A percentile compares a stretch with the other conserved stretches of the same genome.
Evolutionary conservation across 2,888 invertebrate species (phyloP).

Genomic region (Cephus spinipes): DNA sequence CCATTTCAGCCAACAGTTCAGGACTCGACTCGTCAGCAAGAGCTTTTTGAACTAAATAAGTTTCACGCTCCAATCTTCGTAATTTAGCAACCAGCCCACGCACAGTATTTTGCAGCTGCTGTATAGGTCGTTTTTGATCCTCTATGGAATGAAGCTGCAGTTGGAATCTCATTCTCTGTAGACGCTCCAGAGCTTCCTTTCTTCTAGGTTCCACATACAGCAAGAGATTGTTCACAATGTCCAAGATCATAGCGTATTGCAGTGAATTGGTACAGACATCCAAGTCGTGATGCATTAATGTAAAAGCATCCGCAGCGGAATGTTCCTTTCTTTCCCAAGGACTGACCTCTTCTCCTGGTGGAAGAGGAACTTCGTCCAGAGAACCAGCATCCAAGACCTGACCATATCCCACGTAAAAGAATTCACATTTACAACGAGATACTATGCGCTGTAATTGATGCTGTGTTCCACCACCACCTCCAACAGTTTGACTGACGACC

Average conservation of each 20-base stretch:
- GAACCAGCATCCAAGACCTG: slow-evolving; percentile 76
- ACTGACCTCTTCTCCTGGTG: slow-evolving; percentile 78
- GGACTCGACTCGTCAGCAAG: slow-evolving; percentile 77
- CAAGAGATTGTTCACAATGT: slow-evolving; percentile 96
- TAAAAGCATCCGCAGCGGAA: slow-evolving; percentile 95
- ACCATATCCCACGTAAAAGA: slow-evolving; percentile 96
- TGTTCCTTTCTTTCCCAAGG: slow-evolving; percentile 83
- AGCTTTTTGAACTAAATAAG: slow-evolving; percentile 86
- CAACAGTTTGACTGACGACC: slow-evolving; percentile 92
- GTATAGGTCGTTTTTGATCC: slow-evolving; percentile 92
- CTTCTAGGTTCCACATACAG: slow-evolving; percentile 96
- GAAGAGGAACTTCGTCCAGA: slow-evolving; percentile 76
- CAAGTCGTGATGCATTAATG: slow-evolving; percentile 97
- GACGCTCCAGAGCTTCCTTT: slow-evolving; percentile 87
- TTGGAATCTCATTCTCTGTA: slow-evolving; percentile 95
- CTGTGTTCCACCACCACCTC: slow-evolving; percentile 74
- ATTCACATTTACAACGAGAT: slow-evolving; percentile 97
- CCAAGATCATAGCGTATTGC: slow-evolving; percentile 95
- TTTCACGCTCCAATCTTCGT: slow-evolving; percentile 88
- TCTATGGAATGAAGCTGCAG: slow-evolving; percentile 91
- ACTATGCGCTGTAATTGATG: slow-evolving; percentile 94
- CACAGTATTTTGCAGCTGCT: slow-evolving; percentile 83
- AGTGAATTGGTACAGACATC: slow-evolving; percentile 97
- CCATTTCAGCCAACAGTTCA: slow-evolving; percentile 76
- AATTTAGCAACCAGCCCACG: slow-evolving; percentile 83